Percentiles rank a stretch among this genome's conserved stretches.
Conservation (phyloP, 2,797 vertebrate genomes). For the Lagorchestes hirsutus region DNA sequence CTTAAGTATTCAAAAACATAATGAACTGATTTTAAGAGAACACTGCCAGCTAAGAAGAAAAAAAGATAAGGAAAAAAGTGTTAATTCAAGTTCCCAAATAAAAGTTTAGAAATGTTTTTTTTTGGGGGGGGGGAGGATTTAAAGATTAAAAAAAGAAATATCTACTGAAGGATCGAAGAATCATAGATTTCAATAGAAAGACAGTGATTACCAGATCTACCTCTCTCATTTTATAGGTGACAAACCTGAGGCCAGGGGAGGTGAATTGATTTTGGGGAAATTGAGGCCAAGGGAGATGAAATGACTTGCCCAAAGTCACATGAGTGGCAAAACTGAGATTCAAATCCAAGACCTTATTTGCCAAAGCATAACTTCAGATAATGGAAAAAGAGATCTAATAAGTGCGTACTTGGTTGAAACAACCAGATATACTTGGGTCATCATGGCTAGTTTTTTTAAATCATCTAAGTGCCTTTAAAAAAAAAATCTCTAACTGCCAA, state of each 20-base stretch:
- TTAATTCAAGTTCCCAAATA: constrained; percentile 41
- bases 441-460: background rate
- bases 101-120: background rate
- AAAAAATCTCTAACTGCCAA: background rate
- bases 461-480: background rate
- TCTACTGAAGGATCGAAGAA: background rate
- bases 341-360: background rate
- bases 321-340: background rate
- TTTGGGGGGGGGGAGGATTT: constrained; percentile 19
- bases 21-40: background rate
- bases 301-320: background rate
- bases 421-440: background rate
- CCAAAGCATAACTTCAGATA: background rate
- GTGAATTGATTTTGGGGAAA: background rate
- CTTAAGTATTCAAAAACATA: constrained; percentile 1
- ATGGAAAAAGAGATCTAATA: background rate
- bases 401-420: background rate
- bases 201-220: background rate
- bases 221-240: background rate
- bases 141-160: constrained; percentile 11
- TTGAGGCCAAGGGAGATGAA: background rate
- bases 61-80: background rate
- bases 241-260: background rate
- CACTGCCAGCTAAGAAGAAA: background rate
- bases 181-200: background rate